Evolutionary conservation across 1,140 invertebrate species (phyloP).

Genomic region (Pseudomyrmex flavicornis): DNA sequence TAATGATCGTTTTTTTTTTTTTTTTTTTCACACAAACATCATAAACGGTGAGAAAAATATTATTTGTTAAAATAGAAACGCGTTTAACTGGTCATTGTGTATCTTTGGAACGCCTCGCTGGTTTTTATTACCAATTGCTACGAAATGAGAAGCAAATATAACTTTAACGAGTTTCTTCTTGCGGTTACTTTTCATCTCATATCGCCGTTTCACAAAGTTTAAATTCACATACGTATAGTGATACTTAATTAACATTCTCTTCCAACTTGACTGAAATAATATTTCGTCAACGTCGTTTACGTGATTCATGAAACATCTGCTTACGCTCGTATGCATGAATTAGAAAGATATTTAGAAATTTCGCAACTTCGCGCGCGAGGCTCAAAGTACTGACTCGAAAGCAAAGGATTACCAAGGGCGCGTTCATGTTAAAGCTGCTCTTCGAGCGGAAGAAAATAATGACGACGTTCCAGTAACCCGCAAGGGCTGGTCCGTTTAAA

Average conservation of each 20-base stretch:
- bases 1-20: background rate
- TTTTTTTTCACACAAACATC: background rate
- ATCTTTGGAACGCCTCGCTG: background rate
- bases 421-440: background rate
- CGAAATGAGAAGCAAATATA: slow-evolving; percentile 21
- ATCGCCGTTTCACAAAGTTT: slow-evolving; percentile 20
- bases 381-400: background rate
- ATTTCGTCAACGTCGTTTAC: background rate
- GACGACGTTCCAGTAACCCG: background rate
- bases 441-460: slow-evolving; percentile 38
- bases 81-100: background rate
- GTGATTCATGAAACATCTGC: slow-evolving; percentile 1
- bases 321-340: background rate
- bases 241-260: slow-evolving; percentile 25
- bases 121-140: slow-evolving; percentile 31
- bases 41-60: background rate
- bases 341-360: background rate
- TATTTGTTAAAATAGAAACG: slow-evolving; percentile 14
- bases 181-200: slow-evolving; percentile 33
- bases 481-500: slow-evolving; percentile 15
- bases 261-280: slow-evolving; percentile 4
- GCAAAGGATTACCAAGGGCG: background rate
- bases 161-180: slow-evolving; percentile 35
- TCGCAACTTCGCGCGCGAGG: background rate
- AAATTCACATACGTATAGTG: background rate